Percentiles rank a stretch among this genome's conserved stretches.
phyloP scores from a whole-genome alignment of 2,797 vertebrate genomes.

The Melanotaenia maccullochi region DNA sequence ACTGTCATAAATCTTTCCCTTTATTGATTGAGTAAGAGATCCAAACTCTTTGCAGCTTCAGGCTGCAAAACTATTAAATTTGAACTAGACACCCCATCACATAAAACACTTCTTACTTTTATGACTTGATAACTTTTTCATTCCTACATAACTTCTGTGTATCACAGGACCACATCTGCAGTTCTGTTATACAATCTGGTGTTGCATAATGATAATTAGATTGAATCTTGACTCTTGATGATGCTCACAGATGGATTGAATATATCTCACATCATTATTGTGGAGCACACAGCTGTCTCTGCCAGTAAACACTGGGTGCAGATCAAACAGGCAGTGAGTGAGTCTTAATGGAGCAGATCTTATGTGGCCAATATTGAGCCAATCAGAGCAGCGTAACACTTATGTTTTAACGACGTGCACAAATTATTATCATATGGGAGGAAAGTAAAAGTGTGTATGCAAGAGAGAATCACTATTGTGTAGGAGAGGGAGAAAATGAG shows the following conservation, averaged over 20 bases:
- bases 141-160: neutral
- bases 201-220: conserved; percentile 2
- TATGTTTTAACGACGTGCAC: conserved; percentile 20
- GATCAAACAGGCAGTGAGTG: conserved; percentile 32
- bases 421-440: conserved; percentile 23
- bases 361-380: conserved; percentile 39
- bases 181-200: neutral
- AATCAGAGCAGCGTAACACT: conserved; percentile 29
- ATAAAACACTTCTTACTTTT: neutral
- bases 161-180: conserved; percentile 1
- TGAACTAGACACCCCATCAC: neutral
- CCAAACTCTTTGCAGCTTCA: neutral
- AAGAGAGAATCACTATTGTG: neutral
- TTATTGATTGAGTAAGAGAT: neutral
- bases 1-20: neutral
- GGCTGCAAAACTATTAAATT: neutral
- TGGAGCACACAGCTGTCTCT: conserved; percentile 21
- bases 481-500: neutral
- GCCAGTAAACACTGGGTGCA: conserved; percentile 37
- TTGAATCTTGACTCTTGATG: neutral
- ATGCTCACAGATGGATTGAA: conserved; percentile 24
- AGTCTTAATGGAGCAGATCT: conserved; percentile 49
- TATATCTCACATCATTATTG: conserved; percentile 19
- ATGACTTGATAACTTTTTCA: neutral
- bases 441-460: neutral